Percentiles rank a stretch among this genome's conserved stretches.
These are phyloP conservation scores for Noctua janthe DNA, from an alignment of 2,888 invertebrate genomes.

Conservation along the genomic window DNA sequence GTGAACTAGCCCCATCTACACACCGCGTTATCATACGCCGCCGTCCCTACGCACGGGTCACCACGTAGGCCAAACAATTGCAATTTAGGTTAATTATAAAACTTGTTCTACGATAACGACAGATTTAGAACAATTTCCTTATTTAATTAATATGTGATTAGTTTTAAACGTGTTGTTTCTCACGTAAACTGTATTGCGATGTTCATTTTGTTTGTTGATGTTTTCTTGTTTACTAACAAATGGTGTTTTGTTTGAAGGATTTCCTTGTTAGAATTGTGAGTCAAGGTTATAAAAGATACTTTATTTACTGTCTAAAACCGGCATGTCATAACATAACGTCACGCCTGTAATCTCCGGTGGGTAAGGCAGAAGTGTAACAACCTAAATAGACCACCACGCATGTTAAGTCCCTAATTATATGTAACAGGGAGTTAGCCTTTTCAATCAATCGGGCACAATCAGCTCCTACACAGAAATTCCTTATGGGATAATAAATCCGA, in stretches of 20 bases:
- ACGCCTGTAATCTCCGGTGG: too few species aligned
- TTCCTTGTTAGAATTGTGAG: neutral
- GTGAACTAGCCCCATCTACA: neutral
- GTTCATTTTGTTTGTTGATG: conserved; percentile 1
- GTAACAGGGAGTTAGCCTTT: too few species aligned
- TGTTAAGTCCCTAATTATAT: too few species aligned
- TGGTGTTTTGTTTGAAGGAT: neutral
- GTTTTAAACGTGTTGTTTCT: conserved; percentile 24
- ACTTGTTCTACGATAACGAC: conserved; percentile 64
- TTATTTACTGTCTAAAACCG: neutral
- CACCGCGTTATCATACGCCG: conserved; percentile 51
- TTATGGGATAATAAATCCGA: neutral
- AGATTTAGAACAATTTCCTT: conserved; percentile 69
- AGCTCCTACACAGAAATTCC: neutral
- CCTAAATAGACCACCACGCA: too few species aligned
- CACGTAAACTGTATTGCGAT: conserved; percentile 57
- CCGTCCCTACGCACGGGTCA: conserved; percentile 68
- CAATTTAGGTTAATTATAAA: conserved; percentile 81
- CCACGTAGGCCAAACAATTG: conserved; percentile 78
- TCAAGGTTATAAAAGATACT: neutral
- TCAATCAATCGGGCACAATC: too few species aligned
- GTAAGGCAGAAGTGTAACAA: neutral
- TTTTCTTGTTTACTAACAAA: neutral
- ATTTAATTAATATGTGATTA: conserved; percentile 63
- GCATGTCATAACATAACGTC: neutral